Percentiles rank a stretch among this genome's conserved stretches.
These are phyloP conservation scores for Balearica regulorum DNA, from an alignment of 2,797 vertebrate genomes.

Conservation along the genomic window DNA sequence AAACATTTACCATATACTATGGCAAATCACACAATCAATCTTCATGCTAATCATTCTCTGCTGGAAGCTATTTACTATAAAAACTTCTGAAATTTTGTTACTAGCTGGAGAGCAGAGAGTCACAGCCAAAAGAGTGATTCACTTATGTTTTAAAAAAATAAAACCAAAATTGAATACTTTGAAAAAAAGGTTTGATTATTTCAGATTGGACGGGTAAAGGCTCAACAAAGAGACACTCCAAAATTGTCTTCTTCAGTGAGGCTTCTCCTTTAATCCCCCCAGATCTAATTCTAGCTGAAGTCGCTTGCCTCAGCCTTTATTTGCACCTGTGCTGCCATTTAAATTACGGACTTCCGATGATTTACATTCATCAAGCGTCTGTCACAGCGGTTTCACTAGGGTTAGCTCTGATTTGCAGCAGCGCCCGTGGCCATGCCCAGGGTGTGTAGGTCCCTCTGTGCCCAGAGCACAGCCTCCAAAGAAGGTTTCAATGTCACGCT, in stretches of 20 bases:
- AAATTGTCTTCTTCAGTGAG: not conserved
- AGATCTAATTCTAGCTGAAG: not conserved
- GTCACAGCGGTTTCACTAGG: not conserved
- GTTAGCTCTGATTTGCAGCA: not conserved
- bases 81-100: constrained; percentile 47
- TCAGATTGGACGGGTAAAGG: not conserved
- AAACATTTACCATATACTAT: constrained; percentile 32
- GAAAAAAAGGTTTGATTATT: not conserved
- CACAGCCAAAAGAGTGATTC: not conserved
- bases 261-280: not conserved
- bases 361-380: not conserved
- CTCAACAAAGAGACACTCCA: not conserved
- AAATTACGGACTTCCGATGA: not conserved
- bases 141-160: not conserved
- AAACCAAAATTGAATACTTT: not conserved
- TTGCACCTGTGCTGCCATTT: not conserved
- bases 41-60: constrained; percentile 62
- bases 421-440: not conserved
- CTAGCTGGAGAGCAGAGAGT: constrained; percentile 5
- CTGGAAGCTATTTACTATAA: constrained; percentile 53
- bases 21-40: constrained; percentile 46
- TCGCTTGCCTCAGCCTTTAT: not conserved
- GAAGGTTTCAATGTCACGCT: not conserved
- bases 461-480: not conserved
- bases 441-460: not conserved